Base-by-base conservation (phyloP, 2,797 vertebrate genomes). In the Heliangelus exortis region DNA sequence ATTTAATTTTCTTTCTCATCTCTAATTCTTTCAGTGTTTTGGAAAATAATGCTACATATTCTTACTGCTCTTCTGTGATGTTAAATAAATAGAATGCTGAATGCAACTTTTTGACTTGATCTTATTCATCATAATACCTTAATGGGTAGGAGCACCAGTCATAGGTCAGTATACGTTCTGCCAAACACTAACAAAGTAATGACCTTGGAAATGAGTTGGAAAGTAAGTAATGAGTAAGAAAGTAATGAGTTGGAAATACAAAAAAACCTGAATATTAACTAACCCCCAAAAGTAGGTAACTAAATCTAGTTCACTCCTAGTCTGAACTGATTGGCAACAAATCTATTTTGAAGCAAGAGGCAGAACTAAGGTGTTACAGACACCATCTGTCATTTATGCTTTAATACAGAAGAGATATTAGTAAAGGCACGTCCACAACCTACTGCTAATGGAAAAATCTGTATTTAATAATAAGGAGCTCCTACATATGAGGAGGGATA, bases 291-390 rank as follows among this genome's bases (percentile, higher is more conserved):
- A 76, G 16, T 1, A 50, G 16, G 58, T 29, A 86, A 53, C 18
- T 5, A 80, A 67, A 89, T 93, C 47, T 74, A 87, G 73, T 67
- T 91, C 29, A 31, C 10, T 94, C 12, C 36, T 71, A 75, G 36
- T 36, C 76, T 80, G 79, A 76, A 74, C 50, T 93, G 94, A 77
- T 45, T 93, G 89, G 72, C 82, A 87, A 47, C 10, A 81, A 85
- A 20, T 69, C 73, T 84, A 80, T 91, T 94, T 72, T 88, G 62
- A 94, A 91, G 62, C 20, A 86, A n/a, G 29, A 90, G 76, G 84
- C 73, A 90, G 75, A 90, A 73, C 58, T 73, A 90, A 90, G 62
- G 51, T 92, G 82, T 75, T 66, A 86, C 58, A 75, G 73, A 78
- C 75, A 74, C 80, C 87, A 91, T 75, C 76, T 87, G 89, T 69